These are phyloP conservation scores for Syngnathus rostellatus DNA, from an alignment of 2,797 vertebrate species.

Conservation along the genomic window DNA sequence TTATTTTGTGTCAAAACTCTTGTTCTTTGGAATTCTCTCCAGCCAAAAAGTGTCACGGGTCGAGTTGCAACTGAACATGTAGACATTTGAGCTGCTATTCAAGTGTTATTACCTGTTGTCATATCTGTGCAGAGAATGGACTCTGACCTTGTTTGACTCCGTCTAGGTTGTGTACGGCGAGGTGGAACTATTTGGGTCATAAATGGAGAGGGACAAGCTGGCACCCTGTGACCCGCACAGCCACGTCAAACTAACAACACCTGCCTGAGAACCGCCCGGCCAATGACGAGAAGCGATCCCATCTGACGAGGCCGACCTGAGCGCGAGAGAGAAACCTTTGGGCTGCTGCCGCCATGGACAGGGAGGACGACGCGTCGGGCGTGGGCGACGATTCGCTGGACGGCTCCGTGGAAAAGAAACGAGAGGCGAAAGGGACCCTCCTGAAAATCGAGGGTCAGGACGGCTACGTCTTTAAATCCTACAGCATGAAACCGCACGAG, in stretches of 20 bases:
- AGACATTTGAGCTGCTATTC: background rate
- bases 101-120: background rate
- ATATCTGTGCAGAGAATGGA: constrained; percentile 1
- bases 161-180: constrained; percentile 36
- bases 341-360: constrained; percentile 66
- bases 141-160: constrained; percentile 12
- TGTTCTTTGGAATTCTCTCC: background rate
- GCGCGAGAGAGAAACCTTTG: constrained; percentile 43
- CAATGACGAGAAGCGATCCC: constrained; percentile 60
- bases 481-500: constrained; percentile 65
- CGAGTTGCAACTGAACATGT: background rate
- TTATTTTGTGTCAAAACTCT: background rate
- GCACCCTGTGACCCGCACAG: constrained; percentile 41
- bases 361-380: constrained; percentile 63
- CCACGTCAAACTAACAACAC: constrained; percentile 42
- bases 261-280: constrained; percentile 52
- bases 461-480: constrained; percentile 75
- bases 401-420: constrained; percentile 58
- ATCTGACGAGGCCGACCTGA: constrained; percentile 55
- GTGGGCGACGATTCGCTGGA: constrained; percentile 54
- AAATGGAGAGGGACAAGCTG: constrained; percentile 62
- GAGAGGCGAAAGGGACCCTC: constrained; percentile 69
- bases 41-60: no score
- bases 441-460: constrained; percentile 76
- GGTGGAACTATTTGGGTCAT: constrained; percentile 38